Evolutionary conservation across 2,888 invertebrate genomes (phyloP).

Genomic region (Napeogenes sylphis): DNA sequence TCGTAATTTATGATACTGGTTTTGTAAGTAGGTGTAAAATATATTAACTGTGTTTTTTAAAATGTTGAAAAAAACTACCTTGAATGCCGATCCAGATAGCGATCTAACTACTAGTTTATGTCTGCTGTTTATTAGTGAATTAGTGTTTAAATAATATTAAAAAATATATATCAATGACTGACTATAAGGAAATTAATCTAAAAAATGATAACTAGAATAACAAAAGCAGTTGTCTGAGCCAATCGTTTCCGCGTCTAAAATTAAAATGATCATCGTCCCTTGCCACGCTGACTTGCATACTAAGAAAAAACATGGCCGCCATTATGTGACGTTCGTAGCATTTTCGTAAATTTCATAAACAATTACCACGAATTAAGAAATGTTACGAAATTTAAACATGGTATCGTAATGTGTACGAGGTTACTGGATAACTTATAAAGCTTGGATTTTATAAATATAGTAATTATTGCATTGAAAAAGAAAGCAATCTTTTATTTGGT

Average conservation of each 20-base stretch:
- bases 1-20: slow-evolving; percentile 1
- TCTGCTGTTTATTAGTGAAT: no score
- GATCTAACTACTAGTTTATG: no score
- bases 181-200: not conserved
- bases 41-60: no score
- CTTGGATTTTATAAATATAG: no score
- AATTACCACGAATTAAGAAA: not conserved
- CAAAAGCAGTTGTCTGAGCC: slow-evolving; percentile 6
- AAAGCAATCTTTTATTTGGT: no score
- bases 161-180: not conserved
- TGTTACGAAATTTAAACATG: not conserved
- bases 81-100: no score
- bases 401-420: no score
- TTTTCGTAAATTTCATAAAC: slow-evolving; percentile 7
- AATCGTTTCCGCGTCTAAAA: slow-evolving; percentile 29
- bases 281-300: slow-evolving; percentile 16
- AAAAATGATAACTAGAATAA: slow-evolving; percentile 10
- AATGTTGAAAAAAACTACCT: no score
- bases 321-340: slow-evolving; percentile 8
- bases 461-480: no score
- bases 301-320: slow-evolving; percentile 22
- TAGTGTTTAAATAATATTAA: not conserved
- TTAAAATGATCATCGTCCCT: slow-evolving; percentile 23
- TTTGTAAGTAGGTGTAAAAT: no score
- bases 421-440: no score